A percentile compares a stretch with the other conserved stretches of the same genome.
These are phyloP conservation scores for Heloderma charlesbogerti DNA, from an alignment of 2,113 vertebrate genomes.

Conservation along the genomic window DNA sequence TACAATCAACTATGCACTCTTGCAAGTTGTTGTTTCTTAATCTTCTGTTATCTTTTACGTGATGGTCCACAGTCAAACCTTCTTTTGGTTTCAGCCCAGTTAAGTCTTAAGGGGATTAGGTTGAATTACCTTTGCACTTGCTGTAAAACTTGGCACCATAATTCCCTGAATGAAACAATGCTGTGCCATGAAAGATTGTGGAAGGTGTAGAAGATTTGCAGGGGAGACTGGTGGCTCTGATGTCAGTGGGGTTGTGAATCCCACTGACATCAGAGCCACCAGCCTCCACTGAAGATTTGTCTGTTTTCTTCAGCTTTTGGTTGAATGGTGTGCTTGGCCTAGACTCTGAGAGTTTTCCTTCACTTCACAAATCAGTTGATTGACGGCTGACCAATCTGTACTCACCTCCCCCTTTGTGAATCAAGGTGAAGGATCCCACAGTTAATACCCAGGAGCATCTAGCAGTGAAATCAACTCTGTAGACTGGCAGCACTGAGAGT, in stretches of 20 bases:
- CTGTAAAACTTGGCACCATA: neutral
- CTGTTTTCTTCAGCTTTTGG: neutral
- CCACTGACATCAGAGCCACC: too few species aligned
- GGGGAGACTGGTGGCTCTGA: too few species aligned
- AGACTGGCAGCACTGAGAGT: neutral
- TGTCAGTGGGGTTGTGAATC: too few species aligned
- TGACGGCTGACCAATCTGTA: slow-evolving; percentile 3
- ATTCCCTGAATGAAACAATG: neutral
- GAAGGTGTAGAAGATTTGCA: neutral
- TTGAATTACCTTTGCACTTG: neutral
- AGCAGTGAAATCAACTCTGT: slow-evolving; percentile 33
- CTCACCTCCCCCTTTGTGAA: neutral
- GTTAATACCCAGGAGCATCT: neutral
- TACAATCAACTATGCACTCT: neutral
- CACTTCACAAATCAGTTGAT: accelerated
- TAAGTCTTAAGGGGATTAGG: neutral
- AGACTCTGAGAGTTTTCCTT: neutral
- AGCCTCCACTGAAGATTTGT: too few species aligned
- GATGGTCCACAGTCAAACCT: neutral
- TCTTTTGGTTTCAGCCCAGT: neutral
- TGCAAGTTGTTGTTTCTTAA: neutral
- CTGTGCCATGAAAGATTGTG: neutral
- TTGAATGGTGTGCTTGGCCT: neutral
- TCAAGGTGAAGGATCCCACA: neutral
- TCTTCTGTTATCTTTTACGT: neutral